Conservation (phyloP, 1,140 invertebrate genomes). For the Drosophila navojoa region DNA sequence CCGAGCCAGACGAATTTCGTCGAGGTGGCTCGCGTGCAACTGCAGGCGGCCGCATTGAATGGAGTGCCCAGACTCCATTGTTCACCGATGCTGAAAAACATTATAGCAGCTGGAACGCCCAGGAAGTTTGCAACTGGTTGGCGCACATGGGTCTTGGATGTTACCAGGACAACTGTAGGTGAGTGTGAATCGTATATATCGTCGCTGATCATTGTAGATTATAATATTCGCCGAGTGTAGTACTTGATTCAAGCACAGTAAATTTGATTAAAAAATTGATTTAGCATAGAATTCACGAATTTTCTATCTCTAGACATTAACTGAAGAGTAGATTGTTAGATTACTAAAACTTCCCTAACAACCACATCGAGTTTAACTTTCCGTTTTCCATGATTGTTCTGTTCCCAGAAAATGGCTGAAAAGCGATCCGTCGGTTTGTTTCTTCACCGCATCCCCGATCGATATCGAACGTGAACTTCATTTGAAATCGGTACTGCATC, state of each 20-base stretch:
- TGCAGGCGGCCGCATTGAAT: slow-evolving; percentile 90
- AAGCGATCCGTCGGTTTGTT: slow-evolving; percentile 88
- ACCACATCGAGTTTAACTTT: no score
- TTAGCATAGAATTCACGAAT: no score
- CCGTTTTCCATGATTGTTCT: background rate
- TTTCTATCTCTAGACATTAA: background rate
- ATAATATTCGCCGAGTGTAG: no score
- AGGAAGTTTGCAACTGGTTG: slow-evolving; percentile 95
- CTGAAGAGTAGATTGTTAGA: no score
- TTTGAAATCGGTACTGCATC: slow-evolving; percentile 93
- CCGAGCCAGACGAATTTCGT: slow-evolving; percentile 87
- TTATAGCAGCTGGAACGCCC: slow-evolving; percentile 91
- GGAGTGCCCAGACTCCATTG: slow-evolving; percentile 84
- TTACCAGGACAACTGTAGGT: slow-evolving; percentile 90
- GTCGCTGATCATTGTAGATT: no score
- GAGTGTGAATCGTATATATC: slow-evolving; percentile 17
- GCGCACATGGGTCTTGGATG: slow-evolving; percentile 92
- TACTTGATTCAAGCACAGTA: no score
- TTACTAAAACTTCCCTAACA: no score
- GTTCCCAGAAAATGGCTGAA: slow-evolving; percentile 73
- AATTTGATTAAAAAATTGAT: no score
- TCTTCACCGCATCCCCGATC: slow-evolving; percentile 90
- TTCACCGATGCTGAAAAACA: slow-evolving; percentile 84
- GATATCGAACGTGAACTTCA: slow-evolving; percentile 96
- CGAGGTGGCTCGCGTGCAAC: slow-evolving; percentile 90